phyloP scores from a whole-genome alignment of 2,113 vertebrate genomes.

The Ceuthmochares aereus region DNA sequence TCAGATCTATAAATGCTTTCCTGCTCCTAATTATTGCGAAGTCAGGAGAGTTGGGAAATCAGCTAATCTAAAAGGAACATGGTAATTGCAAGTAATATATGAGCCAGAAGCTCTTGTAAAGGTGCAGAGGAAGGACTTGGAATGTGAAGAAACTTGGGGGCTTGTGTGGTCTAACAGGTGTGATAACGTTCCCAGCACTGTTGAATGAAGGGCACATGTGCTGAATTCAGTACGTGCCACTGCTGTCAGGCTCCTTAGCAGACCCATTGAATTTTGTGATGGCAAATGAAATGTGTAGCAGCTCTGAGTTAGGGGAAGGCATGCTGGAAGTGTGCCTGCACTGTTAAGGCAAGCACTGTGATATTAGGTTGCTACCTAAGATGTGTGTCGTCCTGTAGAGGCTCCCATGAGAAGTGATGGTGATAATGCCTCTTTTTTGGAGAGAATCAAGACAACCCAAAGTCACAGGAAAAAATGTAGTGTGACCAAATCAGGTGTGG shows the following conservation, averaged over 20 bases:
- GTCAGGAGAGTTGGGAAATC: neutral
- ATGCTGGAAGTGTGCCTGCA: neutral
- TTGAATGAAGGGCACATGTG: neutral
- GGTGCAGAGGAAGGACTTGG: neutral
- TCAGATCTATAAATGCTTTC: neutral
- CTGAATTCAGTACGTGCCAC: neutral
- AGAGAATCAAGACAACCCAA: neutral
- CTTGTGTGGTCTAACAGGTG: neutral
- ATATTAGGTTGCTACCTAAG: neutral
- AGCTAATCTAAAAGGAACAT: neutral
- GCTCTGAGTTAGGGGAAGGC: neutral
- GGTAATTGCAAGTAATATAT: accelerated
- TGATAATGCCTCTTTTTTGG: neutral
- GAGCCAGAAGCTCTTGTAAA: neutral
- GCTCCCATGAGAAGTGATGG: neutral
- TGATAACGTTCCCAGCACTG: neutral
- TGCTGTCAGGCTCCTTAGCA: neutral
- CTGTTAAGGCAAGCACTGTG: neutral
- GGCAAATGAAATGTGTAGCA: neutral
- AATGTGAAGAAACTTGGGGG: neutral
- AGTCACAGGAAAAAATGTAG: neutral
- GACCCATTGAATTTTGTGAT: accelerated
- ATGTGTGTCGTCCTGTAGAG: neutral
- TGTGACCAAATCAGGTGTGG: neutral
- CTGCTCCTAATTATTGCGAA: neutral